These are phyloP conservation scores for Nephrotoma appendiculata DNA, from an alignment of 2,888 invertebrate species.

Conservation along the genomic window DNA sequence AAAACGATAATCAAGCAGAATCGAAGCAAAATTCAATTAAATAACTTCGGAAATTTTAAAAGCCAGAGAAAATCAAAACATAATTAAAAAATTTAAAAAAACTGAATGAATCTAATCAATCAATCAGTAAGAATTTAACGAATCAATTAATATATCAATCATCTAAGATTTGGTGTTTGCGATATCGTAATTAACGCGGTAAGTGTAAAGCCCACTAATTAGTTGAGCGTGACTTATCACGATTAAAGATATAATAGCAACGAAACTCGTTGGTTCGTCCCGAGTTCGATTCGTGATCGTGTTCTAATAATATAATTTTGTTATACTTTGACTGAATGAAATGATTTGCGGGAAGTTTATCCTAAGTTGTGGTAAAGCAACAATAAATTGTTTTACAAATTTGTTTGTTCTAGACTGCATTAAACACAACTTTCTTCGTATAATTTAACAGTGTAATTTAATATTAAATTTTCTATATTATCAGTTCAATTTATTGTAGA, in stretches of 20 bases:
- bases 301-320: no score
- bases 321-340: no score
- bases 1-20: neutral
- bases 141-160: neutral
- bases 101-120: neutral
- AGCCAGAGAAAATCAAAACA: neutral
- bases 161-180: neutral
- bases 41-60: neutral
- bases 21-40: neutral
- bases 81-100: neutral
- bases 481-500: no score
- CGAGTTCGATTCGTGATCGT: no score
- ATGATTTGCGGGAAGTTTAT: no score
- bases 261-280: no score
- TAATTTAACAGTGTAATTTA: no score
- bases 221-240: neutral
- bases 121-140: neutral
- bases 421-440: no score
- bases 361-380: no score
- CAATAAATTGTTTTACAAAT: no score
- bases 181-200: neutral
- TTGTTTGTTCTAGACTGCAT: no score
- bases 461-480: no score
- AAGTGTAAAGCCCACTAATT: neutral
- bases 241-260: neutral